Conservation (phyloP, 2,113 vertebrate species). For the Nycticorax nycticorax region DNA sequence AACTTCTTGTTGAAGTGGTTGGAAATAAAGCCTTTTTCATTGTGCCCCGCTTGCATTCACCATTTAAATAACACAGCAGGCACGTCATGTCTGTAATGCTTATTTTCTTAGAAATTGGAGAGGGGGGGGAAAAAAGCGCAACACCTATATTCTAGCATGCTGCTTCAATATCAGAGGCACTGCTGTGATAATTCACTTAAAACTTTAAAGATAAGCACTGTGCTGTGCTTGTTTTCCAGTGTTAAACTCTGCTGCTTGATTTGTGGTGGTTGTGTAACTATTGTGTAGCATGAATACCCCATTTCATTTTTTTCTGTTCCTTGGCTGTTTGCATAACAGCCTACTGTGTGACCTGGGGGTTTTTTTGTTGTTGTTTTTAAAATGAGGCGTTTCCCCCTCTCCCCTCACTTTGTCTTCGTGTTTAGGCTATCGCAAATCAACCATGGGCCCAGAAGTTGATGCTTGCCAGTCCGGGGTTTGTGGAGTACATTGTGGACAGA, state of each 20-base stretch:
- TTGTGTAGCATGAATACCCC: not conserved
- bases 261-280: not conserved
- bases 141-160: not conserved
- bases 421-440: slow-evolving; percentile 89
- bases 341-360: not conserved
- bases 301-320: not conserved
- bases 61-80: not conserved
- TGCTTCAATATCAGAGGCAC: not conserved
- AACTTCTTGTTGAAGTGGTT: not conserved
- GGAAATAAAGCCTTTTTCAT: not conserved
- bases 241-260: not conserved
- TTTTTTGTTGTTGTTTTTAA: not conserved
- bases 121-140: accelerated
- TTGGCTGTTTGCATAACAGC: not conserved
- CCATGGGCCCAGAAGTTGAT: slow-evolving; percentile 93
- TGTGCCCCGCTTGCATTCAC: not conserved
- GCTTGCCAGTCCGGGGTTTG: slow-evolving; percentile 88
- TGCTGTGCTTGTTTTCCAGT: not conserved
- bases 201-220: not conserved
- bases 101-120: not conserved
- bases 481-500: slow-evolving; percentile 92
- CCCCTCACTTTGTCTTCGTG: not conserved
- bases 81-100: not conserved
- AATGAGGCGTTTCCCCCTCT: not conserved
- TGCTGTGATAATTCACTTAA: not conserved